These are phyloP conservation scores for Heptranchias perlo DNA, from an alignment of 2,113 vertebrate genomes.

Conservation along the genomic window DNA sequence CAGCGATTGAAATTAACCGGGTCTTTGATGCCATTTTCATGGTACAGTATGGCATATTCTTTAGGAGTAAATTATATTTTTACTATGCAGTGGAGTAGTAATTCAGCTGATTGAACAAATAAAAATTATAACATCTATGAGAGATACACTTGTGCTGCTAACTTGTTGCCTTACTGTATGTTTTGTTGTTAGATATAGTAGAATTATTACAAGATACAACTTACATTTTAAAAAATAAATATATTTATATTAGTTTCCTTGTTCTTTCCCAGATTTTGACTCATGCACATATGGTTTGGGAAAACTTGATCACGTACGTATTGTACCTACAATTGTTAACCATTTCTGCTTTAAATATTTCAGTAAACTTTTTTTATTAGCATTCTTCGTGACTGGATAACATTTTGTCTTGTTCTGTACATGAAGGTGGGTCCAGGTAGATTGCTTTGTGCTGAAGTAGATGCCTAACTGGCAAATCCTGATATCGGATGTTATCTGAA, in stretches of 20 bases:
- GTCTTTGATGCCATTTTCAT: too few relatives aligned
- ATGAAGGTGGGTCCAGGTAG: background rate
- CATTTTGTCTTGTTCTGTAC: background rate
- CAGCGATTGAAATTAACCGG: background rate
- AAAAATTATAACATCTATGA: too few relatives aligned
- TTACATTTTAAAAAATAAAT: background rate
- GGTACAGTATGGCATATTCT: background rate
- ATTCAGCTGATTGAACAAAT: background rate
- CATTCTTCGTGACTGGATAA: background rate
- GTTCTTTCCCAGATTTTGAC: slow-evolving; percentile 49
- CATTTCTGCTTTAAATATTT: background rate
- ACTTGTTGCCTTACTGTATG: background rate
- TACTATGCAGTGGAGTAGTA: background rate
- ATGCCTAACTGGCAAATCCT: background rate
- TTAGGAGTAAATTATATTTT: background rate
- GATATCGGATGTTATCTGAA: background rate
- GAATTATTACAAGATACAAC: background rate
- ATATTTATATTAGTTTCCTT: background rate
- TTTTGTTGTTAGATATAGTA: background rate
- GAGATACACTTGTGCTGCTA: too few relatives aligned
- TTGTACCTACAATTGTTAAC: background rate
- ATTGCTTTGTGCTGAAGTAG: background rate
- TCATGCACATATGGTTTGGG: slow-evolving; percentile 52
- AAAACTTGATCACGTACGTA: slow-evolving; percentile 55
- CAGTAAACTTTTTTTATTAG: background rate